Evolutionary conservation across 2,797 vertebrate species (phyloP).

Genomic region (Dicrostonyx torquatus): DNA sequence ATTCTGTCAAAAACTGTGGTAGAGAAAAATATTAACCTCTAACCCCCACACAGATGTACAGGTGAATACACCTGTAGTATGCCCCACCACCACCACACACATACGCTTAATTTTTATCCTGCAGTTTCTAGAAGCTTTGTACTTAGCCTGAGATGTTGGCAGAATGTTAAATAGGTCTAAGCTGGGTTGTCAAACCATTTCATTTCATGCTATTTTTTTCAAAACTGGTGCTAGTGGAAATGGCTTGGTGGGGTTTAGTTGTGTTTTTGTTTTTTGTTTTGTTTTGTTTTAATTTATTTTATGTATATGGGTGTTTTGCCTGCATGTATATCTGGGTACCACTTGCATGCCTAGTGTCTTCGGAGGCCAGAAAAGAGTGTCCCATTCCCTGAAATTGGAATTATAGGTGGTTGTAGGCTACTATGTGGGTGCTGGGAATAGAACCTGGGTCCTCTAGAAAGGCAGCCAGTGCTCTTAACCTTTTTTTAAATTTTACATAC

Average conservation of each 20-base stretch:
- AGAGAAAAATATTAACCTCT: not conserved
- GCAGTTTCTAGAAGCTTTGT: not conserved
- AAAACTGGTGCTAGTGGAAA: not conserved
- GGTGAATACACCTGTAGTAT: not conserved
- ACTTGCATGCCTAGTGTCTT: not conserved
- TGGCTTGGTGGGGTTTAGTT: not conserved
- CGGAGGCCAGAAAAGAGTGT: not conserved
- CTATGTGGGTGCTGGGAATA: not conserved
- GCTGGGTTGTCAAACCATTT: not conserved
- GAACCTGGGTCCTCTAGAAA: not conserved
- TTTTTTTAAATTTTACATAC: too few species aligned
- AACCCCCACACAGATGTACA: not conserved
- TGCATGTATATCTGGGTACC: not conserved
- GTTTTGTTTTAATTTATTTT: not conserved
- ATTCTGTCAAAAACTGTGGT: not conserved
- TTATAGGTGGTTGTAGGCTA: not conserved
- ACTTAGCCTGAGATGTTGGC: fast-evolving
- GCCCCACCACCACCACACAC: not conserved
- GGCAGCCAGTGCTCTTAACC: not conserved
- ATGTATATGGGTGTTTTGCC: not conserved
- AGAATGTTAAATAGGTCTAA: not conserved
- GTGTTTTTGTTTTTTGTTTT: not conserved
- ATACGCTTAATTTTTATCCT: not conserved
- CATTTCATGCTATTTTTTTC: not conserved
- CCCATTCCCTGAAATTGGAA: not conserved